Percentiles rank a stretch among this genome's conserved stretches.
These are phyloP conservation scores for Drosophila prolongata DNA, from an alignment of 2,888 invertebrate genomes.

Conservation along the genomic window DNA sequence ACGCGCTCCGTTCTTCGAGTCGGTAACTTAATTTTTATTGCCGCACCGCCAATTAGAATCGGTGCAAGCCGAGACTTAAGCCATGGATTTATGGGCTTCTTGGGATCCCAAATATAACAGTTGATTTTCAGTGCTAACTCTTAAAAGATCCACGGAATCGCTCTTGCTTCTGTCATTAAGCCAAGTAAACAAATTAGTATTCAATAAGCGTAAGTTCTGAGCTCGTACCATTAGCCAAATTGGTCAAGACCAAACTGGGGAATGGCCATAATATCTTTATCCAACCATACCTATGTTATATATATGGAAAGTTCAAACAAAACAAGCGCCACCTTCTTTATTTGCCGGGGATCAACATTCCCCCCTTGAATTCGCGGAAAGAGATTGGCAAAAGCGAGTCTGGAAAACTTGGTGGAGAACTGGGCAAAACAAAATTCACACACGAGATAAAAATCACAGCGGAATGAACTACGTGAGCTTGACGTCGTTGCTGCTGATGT, in stretches of 20 bases:
- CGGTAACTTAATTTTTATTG: slow-evolving; percentile 45
- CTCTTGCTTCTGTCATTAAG: background rate
- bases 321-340: slow-evolving; percentile 45
- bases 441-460: slow-evolving; percentile 66
- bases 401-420: slow-evolving; percentile 15
- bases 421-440: slow-evolving; percentile 53
- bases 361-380: slow-evolving; percentile 38
- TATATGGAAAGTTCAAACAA: slow-evolving; percentile 35
- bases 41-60: slow-evolving; percentile 38
- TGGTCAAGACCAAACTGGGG: slow-evolving; percentile 35
- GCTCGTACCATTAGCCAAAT: slow-evolving; percentile 48
- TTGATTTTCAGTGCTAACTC: slow-evolving; percentile 23
- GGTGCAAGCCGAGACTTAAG: slow-evolving; percentile 39
- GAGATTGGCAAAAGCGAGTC: slow-evolving; percentile 30
- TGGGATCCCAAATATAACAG: slow-evolving; percentile 10
- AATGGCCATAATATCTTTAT: slow-evolving; percentile 17
- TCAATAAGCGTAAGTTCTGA: slow-evolving; percentile 30
- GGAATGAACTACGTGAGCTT: slow-evolving; percentile 23
- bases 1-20: slow-evolving; percentile 30
- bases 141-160: slow-evolving; percentile 30
- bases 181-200: slow-evolving; percentile 29
- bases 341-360: slow-evolving; percentile 32
- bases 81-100: slow-evolving; percentile 11
- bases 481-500: slow-evolving; percentile 35
- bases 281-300: background rate